Base-by-base conservation (phyloP, 1,140 invertebrate genomes). In the Harlomillsia oculata region DNA sequence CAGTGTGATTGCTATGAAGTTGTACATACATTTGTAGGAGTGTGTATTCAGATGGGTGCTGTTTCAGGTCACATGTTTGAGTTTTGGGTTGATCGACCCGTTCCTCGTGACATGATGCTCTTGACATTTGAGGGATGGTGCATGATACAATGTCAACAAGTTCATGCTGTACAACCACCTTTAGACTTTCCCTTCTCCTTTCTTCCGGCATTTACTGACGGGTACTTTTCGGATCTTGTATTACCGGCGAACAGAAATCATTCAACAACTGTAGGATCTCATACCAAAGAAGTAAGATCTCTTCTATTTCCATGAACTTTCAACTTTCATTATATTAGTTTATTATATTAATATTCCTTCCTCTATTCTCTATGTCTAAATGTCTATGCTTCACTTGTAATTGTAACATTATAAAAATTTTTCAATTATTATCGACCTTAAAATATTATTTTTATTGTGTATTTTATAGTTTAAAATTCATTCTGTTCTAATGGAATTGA, bases 1-100 rank as follows among this genome's bases (percentile, higher is more conserved):
- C 76, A 74, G 60, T 82, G 80, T 72, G 79, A 82, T 67, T 82
- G 79, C 39, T 82, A 79, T 69, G 80, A 82, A 69, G 69, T 79
- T 11, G 71, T 71, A 60, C 71, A 65, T 25, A 65, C 67, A 14
- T 65, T 64, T 26, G 40, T 65, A 1, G 69, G 70, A 56, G 69
- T 72, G 3, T 69, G 72, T 43, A 69, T 78, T 32, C 69, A 77
- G 28, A 81, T 81, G 69, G 80, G 79, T 11, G 77, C 78, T 16
- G 79, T 79, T 69, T 76, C 76, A 53, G 80, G 80, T 3, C 78
- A 80, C 71, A 75, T 80, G 56, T 80, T 82, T 61, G 80, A 82
- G 69, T 82, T 82, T 66, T 75, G 72, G 67, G 80, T 82, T 68
- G 66, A 68, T 67, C 69, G 75, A 63, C 64, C 72, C 44, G 71